phyloP scores from a whole-genome alignment of 2,113 vertebrate genomes.

The Rhea pennata region DNA sequence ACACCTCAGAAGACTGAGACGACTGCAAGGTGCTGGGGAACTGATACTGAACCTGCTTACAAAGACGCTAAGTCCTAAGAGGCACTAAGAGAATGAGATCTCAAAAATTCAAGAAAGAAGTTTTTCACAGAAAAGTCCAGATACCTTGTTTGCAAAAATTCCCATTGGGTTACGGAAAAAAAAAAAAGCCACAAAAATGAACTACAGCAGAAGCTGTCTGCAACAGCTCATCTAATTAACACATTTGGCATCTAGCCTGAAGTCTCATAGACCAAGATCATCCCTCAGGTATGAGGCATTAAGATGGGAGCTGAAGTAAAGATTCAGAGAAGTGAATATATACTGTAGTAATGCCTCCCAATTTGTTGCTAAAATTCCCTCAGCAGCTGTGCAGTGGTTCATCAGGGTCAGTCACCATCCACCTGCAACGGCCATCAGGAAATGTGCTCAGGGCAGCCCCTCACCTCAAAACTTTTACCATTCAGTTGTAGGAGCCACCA shows the following conservation, averaged over 20 bases:
- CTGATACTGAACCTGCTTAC: neutral
- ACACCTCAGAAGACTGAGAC: neutral
- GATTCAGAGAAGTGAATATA: neutral
- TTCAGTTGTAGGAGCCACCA: neutral
- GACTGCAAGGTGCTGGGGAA: neutral
- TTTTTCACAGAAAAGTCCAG: neutral
- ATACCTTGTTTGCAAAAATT: neutral
- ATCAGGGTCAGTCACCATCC: neutral
- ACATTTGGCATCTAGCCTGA: neutral
- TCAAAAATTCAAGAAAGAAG: neutral
- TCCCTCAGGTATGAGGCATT: neutral
- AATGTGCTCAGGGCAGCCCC: neutral
- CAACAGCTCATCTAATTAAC: neutral
- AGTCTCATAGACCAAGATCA: neutral
- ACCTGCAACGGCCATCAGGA: neutral
- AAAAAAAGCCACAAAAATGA: neutral
- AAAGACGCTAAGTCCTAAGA: neutral
- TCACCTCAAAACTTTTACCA: neutral
- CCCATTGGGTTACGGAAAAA: neutral
- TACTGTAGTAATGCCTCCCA: neutral
- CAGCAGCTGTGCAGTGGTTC: neutral
- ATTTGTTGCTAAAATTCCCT: neutral
- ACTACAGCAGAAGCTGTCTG: neutral
- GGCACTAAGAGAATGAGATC: neutral
- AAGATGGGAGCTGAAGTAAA: neutral